Base-by-base conservation (phyloP, 2,888 invertebrate species). In the Lepidonotus clava region DNA sequence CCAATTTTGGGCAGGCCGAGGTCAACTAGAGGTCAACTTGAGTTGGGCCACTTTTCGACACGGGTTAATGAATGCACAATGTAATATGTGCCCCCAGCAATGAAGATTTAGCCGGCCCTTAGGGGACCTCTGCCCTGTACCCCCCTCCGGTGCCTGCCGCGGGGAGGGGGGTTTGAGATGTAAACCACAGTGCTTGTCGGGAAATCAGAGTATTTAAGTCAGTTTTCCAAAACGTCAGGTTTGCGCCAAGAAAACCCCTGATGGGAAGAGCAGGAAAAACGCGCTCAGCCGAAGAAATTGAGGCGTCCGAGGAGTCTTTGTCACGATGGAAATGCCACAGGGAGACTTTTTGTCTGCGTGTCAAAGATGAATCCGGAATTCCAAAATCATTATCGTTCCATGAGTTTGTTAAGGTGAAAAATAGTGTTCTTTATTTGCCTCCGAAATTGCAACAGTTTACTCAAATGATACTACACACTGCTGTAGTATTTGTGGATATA, bases 11-110 rank as follows among this genome's bases (percentile, higher is more conserved):
- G 11, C 28, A 11, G 28, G 61, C 24, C 28, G 28, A 14, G 61
- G 28, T 24, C 28, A 61, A 61, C 61, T 28, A 61, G 61, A 1
- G 24, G 28, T 32, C 11, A 32, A 28, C 61, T 61, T 61, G 28
- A 61, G 24, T 61, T 4, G 28, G 28, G 24, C 61, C 28, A 1
- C 24, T 32, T 28, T 61, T 4, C n/a, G 24, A 61, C 61, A 61
- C 28, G 61, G 61, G 24, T n/a, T 61, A 61, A 61, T 61, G 61
- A 61, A 61, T 61, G 28, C 28, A 61, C 61, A 61, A 61, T 61
- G 28, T 61, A 61, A 61, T 61, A 61, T 61, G 4, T 18, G 21
- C 61, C 24, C 5, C n/a, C 2, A 2, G 14, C 11, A 61, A 61
- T 28, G 61, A 61, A 61, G 61, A 8, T 24, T 61, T 61, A 24